phyloP scores from a whole-genome alignment of 2,888 invertebrate genomes.

The Chalcis sispes region DNA sequence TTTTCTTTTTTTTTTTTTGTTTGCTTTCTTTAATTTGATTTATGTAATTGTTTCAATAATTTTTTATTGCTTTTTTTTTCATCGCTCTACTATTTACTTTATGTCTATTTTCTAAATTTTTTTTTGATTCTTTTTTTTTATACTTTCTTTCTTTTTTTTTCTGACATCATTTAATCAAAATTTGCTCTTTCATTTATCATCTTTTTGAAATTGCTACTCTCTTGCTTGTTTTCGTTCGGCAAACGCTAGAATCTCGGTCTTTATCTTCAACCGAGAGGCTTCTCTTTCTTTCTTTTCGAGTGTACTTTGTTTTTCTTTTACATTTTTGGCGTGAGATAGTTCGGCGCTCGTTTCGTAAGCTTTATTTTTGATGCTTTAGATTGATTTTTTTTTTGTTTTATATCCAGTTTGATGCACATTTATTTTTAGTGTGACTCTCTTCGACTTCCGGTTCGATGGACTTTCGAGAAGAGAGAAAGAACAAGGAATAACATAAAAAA shows the following conservation, averaged over 20 bases:
- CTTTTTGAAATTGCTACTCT: neutral
- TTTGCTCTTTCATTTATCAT: too few species aligned
- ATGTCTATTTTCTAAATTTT: too few species aligned
- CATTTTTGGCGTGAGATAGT: too few species aligned
- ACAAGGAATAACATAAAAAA: conserved; percentile 1
- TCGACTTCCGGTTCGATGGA: conserved; percentile 48
- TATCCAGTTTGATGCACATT: neutral
- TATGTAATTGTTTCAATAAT: too few species aligned
- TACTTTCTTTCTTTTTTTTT: neutral
- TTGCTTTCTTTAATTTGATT: too few species aligned
- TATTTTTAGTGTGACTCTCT: conserved; percentile 51
- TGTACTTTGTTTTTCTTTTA: conserved; percentile 5
- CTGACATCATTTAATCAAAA: neutral
- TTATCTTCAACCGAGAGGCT: too few species aligned
- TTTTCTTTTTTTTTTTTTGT: neutral
- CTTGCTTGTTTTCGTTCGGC: too few species aligned
- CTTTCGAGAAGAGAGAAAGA: conserved; percentile 53
- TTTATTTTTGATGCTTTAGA: neutral
- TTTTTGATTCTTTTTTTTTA: too few species aligned
- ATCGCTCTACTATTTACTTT: too few species aligned
- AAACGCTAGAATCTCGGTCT: too few species aligned
- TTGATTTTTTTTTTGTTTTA: conserved; percentile 15
- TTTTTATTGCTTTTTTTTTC: too few species aligned
- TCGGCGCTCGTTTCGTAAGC: too few species aligned
- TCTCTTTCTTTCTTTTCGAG: conserved; percentile 21